These are phyloP conservation scores for Cebus imitator DNA, from an alignment of 2,113 vertebrate genomes.

Conservation along the genomic window DNA sequence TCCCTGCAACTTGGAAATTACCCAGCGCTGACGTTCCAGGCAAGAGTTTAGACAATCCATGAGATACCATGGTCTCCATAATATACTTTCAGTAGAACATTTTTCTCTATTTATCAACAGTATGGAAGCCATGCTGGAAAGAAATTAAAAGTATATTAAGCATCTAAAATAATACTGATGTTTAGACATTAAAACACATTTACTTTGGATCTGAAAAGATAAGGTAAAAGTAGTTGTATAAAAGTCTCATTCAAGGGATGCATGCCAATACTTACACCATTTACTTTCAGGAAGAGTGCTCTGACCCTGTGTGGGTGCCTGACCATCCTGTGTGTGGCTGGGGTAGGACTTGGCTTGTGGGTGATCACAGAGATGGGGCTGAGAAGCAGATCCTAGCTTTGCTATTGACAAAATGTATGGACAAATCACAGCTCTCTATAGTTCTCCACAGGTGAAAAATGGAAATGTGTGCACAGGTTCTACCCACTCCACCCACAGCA, in stretches of 20 bases:
- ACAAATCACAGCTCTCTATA: too few relatives aligned
- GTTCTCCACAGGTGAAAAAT: not conserved
- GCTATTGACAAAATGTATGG: fast-evolving
- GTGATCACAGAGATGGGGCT: too few relatives aligned
- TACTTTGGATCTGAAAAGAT: not conserved
- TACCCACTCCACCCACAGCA: not conserved
- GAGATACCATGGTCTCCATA: fast-evolving
- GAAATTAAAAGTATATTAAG: not conserved
- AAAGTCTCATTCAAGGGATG: not conserved
- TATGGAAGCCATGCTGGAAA: not conserved
- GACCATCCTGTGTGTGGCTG: not conserved
- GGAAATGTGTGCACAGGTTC: fast-evolving
- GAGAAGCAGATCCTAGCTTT: too few relatives aligned
- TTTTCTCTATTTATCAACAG: not conserved
- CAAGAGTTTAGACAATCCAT: too few relatives aligned
- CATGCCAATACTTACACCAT: fast-evolving
- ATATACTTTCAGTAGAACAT: fast-evolving
- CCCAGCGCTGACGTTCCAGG: too few relatives aligned
- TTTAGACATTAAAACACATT: not conserved
- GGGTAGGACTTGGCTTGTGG: too few relatives aligned
- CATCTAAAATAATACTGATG: not conserved
- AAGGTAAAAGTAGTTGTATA: not conserved
- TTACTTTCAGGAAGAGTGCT: fast-evolving
- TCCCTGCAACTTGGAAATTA: too few relatives aligned
- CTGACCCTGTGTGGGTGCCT: not conserved